Evolutionary conservation across 37 sponge, comb jelly and placozoan genomes (phyloP).

Genomic region (Crambe crambe): DNA sequence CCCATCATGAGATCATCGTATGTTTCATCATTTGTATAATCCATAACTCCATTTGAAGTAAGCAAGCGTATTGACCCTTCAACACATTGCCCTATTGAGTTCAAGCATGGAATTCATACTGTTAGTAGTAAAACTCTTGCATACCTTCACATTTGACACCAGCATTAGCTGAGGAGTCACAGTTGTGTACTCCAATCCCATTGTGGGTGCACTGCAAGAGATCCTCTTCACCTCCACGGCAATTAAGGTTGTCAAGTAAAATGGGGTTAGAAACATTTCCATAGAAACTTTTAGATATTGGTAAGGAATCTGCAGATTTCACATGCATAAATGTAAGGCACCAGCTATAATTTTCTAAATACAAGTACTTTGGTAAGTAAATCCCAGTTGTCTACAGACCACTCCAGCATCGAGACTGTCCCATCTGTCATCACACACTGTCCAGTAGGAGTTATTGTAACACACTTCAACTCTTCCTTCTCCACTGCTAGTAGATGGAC

Average conservation of each 20-base stretch:
- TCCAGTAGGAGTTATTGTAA: constrained; percentile 25
- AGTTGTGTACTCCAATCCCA: not conserved
- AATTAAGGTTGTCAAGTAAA: not conserved
- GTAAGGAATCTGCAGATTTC: not conserved
- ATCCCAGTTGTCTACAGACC: constrained; percentile 58
- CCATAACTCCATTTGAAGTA: not conserved
- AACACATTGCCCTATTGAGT: not conserved
- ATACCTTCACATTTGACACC: not conserved
- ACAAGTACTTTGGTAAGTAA: not conserved
- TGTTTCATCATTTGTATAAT: not conserved
- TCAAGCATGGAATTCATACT: not conserved
- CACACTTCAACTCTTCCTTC: constrained; percentile 41
- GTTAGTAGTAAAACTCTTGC: not conserved
- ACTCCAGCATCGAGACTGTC: constrained; percentile 39
- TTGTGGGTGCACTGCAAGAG: constrained; percentile 1
- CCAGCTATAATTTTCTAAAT: not conserved
- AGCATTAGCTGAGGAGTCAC: not conserved
- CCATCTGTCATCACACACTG: constrained; percentile 28
- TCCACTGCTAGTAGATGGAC: not conserved
- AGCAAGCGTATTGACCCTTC: not conserved
- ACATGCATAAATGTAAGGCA: not conserved
- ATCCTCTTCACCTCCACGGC: not conserved
- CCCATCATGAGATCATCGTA: not conserved
- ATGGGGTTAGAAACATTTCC: not conserved
- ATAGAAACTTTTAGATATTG: not conserved